Base-by-base conservation (phyloP, 2,888 invertebrate genomes). In the Dinocampus coccinellae region DNA sequence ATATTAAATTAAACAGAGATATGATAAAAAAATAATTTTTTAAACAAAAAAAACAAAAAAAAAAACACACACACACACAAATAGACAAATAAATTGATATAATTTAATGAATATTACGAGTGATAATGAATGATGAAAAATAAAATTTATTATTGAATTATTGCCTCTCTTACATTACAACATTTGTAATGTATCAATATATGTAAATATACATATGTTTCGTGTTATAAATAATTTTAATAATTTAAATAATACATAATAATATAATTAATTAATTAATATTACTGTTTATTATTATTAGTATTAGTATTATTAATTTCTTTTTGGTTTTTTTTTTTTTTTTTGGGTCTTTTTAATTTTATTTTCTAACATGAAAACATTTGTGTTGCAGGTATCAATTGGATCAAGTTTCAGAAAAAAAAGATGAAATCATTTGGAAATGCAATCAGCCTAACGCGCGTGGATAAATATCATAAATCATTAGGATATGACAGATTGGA, bases 401-500 rank as follows among this genome's bases (percentile, higher is more conserved):
- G 58, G 29, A 20, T 47, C 16, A 47, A 47, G 16, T 47, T 34
- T 58, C n/a, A 33, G 13, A 58, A 58, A 34, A 16, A 33, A 26
- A 34, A 29, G 26, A 16, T 20, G 16, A 58, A 16, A 13, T 20
- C 33, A 34, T 6, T 33, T 33, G 33, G 29, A 6, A 57, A 7
- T 9, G n/a, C 58, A 33, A 58, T 10, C 16, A 29, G 29, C 16
- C 33, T n/a, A 3, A 24, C 58, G 9, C 9, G 29, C 2, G 33
- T 33, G 58, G 16, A 20, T 20, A 33, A 58, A 34, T 26, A 58
- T 34, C 16, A 10, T 13, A 29, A 26, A 26, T 47, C 47, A 47
- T 47, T 47, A 16, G 47, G 47, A 47, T 47, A 47, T 7, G 79
- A 74, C 6, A 84, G 83, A 61, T 75, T 77, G 52, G 80, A 83